Conservation (phyloP, 2,888 invertebrate species). For the Nasonovia ribisnigri region DNA sequence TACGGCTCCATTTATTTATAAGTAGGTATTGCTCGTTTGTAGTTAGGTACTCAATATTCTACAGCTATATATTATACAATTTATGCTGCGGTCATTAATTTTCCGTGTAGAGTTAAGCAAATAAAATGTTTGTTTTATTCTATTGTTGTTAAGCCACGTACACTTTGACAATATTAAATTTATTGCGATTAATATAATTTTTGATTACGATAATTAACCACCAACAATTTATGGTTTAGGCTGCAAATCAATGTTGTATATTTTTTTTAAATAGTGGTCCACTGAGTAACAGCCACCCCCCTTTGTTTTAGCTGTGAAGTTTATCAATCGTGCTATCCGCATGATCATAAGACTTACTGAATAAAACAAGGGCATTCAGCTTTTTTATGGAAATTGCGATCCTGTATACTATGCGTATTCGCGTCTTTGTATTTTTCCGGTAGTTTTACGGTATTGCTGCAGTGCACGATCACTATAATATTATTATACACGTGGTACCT, state of each 20-base stretch:
- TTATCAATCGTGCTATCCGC: not conserved
- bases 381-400: not conserved
- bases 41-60: not conserved
- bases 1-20: not conserved
- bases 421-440: not conserved
- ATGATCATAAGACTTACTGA: not conserved
- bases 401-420: not conserved
- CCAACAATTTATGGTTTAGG: too few species aligned
- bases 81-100: not conserved
- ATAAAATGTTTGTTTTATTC: not conserved
- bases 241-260: not conserved
- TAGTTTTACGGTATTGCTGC: not conserved
- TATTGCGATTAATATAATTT: not conserved
- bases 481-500: not conserved
- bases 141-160: too few species aligned
- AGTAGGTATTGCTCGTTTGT: too few species aligned
- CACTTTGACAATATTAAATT: too few species aligned
- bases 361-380: not conserved
- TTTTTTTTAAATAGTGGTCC: too few species aligned
- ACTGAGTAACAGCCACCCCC: too few species aligned
- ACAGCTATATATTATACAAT: not conserved
- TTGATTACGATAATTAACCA: too few species aligned
- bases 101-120: not conserved
- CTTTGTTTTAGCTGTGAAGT: not conserved
- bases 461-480: not conserved